Evolutionary conservation across 2,888 invertebrate genomes (phyloP), one percentile per base, ranked within the genome.

Genomic region (Maniola hyperantus): DNA sequence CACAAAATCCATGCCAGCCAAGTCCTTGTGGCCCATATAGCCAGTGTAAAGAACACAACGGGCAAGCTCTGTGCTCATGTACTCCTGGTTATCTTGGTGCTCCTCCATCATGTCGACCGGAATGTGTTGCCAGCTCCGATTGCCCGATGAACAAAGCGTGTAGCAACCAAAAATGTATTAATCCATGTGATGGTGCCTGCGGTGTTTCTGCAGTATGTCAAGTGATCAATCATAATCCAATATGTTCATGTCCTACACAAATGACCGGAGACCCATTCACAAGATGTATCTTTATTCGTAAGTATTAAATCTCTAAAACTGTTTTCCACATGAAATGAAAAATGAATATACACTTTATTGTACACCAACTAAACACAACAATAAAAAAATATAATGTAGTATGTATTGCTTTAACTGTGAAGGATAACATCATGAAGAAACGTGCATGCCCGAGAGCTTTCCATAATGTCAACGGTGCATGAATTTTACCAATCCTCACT

Each of bases 131-230:
- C 11, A 96, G 95, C 82, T 93, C 95, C 0, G 96, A 96, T 72
- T 97, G 97, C 79, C 87, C 95, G 4, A 92, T 94, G 6, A 93
- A 95, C 76, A 93, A 93, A 83, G 96, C 96, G 8, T 96, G 96
- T 73, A 93, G 94, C 59, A 95, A 95, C 75, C 95, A 95, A 76
- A 95, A 95, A 83, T 96, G 96, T 80, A 81, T 91, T 60, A 95
- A 96, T 79, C 96, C 96, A 44, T 96, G 96, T 77, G 94, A 94
- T 60, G 96, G 96, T 72, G 94, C 96, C n/a, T 97, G 97, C 79
- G 97, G 97, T 26, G 91, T 95, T 50, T 90, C 92, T 68, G 96
- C 97, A 5, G 86, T 89, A 73, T 97, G 97, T 79, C 94, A 95
- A 85, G 96, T 97, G 15, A 94, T 96, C 53, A 96, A 95, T 78